These are phyloP conservation scores for Temnothorax rugatulus DNA, from an alignment of 2,888 invertebrate genomes.

Conservation along the genomic window DNA sequence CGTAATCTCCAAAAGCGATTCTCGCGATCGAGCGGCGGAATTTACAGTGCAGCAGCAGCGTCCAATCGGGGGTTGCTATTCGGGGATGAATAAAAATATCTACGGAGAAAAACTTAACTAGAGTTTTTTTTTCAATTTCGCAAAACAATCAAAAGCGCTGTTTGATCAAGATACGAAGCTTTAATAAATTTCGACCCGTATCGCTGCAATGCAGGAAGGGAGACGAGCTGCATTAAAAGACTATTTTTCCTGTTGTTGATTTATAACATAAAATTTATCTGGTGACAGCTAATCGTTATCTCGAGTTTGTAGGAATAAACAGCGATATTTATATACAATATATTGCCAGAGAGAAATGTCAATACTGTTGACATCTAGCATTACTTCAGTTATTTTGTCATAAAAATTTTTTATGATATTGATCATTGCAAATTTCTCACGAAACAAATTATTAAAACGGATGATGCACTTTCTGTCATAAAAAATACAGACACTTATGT, in stretches of 20 bases:
- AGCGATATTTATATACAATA: conserved; percentile 15
- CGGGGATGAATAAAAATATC: conserved; percentile 49
- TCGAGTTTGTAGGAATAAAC: conserved; percentile 27
- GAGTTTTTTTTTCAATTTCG: conserved; percentile 47
- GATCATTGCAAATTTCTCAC: conserved; percentile 16
- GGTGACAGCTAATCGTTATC: conserved; percentile 21
- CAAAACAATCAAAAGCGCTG: conserved; percentile 48
- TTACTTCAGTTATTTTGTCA: conserved; percentile 12
- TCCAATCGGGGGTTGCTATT: conserved; percentile 43
- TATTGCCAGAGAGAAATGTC: conserved; percentile 16
- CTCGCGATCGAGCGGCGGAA: conserved; percentile 40
- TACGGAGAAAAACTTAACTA: conserved; percentile 8
- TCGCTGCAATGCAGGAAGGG: background rate
- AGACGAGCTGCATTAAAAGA: conserved; percentile 3
- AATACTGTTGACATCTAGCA: conserved; percentile 36
- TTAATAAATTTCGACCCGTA: conserved; percentile 46
- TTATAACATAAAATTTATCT: conserved; percentile 22
- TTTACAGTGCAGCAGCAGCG: conserved; percentile 44
- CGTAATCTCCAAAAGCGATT: conserved; percentile 48
- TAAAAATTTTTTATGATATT: conserved; percentile 28
- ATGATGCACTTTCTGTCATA: conserved; percentile 1
- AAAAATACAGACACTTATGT: background rate
- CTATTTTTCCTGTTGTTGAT: conserved; percentile 21
- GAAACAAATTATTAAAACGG: conserved; percentile 20
- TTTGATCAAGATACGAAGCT: conserved; percentile 44